Evolutionary conservation across 2,888 invertebrate species (phyloP).

Genomic region (Drosophila mulleri): DNA sequence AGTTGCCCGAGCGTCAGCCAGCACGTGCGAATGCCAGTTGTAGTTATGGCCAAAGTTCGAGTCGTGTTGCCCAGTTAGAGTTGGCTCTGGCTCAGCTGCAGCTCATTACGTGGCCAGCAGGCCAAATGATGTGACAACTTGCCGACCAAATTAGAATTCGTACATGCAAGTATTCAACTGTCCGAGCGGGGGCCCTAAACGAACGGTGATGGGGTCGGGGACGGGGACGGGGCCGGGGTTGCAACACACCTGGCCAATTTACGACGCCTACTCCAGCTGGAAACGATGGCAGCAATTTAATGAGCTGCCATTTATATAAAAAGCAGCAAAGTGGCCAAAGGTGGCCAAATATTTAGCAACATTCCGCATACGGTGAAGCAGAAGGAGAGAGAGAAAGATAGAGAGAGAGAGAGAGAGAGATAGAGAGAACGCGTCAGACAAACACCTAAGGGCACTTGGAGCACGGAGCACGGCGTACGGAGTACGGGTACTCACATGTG

Average conservation of each 20-base stretch:
- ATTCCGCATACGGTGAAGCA: slow-evolving; percentile 36
- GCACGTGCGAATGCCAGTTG: slow-evolving; percentile 67
- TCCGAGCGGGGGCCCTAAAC: neutral
- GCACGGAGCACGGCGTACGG: neutral
- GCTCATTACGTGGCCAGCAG: slow-evolving; percentile 78
- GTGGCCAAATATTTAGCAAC: slow-evolving; percentile 80
- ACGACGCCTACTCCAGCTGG: slow-evolving; percentile 44
- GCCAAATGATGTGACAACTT: slow-evolving; percentile 72
- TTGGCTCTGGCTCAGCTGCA: slow-evolving; percentile 59
- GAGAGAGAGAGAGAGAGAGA: neutral
- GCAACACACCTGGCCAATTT: slow-evolving; percentile 68
- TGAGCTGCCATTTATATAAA: slow-evolving; percentile 79
- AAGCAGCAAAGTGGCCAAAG: slow-evolving; percentile 71
- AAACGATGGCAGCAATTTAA: slow-evolving; percentile 76
- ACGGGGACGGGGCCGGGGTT: neutral
- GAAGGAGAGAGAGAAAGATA: neutral
- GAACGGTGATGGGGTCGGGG: neutral
- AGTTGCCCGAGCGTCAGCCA: slow-evolving; percentile 12
- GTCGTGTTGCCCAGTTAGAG: slow-evolving; percentile 36
- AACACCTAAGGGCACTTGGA: slow-evolving; percentile 44
- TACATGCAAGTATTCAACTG: slow-evolving; percentile 41
- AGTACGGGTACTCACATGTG: slow-evolving; percentile 57
- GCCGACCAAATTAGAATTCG: slow-evolving; percentile 71
- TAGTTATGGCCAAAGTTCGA: slow-evolving; percentile 30
- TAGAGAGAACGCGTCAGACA: slow-evolving; percentile 13